These are phyloP conservation scores for Drosophila ezoana DNA, from an alignment of 2,888 invertebrate genomes.

Conservation along the genomic window DNA sequence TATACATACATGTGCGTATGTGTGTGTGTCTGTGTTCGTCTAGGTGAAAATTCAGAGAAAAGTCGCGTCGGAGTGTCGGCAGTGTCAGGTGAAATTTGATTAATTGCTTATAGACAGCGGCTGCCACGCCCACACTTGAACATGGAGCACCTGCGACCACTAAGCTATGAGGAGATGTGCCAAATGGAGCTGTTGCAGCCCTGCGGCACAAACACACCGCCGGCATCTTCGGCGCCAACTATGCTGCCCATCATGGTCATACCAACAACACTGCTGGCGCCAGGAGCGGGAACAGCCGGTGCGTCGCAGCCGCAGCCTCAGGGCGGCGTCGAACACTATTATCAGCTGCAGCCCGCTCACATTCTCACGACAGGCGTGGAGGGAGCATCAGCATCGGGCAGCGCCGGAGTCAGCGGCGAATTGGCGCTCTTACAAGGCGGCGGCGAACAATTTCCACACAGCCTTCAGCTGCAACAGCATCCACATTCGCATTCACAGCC, in stretches of 20 bases:
- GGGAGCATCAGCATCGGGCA: conserved; percentile 41
- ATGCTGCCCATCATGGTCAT: conserved; percentile 84
- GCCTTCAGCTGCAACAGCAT: conserved; percentile 66
- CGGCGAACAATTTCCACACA: conserved; percentile 72
- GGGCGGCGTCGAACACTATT: conserved; percentile 71
- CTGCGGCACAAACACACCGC: conserved; percentile 29
- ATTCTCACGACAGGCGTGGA: conserved; percentile 67
- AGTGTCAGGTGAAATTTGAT: conserved; percentile 6
- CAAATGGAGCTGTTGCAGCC: conserved; percentile 83
- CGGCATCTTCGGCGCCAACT: conserved; percentile 64
- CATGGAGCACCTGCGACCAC: conserved; percentile 83
- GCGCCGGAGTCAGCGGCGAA: conserved; percentile 62
- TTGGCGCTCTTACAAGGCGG: conserved; percentile 68
- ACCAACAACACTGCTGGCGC: conserved; percentile 81
- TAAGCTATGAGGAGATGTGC: conserved; percentile 84
- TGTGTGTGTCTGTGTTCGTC: conserved; percentile 14
- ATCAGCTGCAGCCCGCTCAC: conserved; percentile 83
- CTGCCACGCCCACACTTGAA: conserved; percentile 30
- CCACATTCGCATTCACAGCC: conserved; percentile 71
- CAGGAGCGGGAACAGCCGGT: conserved; percentile 59
- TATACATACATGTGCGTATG: conserved; percentile 32
- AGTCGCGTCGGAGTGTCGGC: conserved; percentile 13
- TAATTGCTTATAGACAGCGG: conserved; percentile 15
- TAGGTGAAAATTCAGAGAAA: conserved; percentile 36
- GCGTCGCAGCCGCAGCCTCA: conserved; percentile 42